Base-by-base conservation (phyloP, 2,797 vertebrate species). In the Hipposideros larvatus region DNA sequence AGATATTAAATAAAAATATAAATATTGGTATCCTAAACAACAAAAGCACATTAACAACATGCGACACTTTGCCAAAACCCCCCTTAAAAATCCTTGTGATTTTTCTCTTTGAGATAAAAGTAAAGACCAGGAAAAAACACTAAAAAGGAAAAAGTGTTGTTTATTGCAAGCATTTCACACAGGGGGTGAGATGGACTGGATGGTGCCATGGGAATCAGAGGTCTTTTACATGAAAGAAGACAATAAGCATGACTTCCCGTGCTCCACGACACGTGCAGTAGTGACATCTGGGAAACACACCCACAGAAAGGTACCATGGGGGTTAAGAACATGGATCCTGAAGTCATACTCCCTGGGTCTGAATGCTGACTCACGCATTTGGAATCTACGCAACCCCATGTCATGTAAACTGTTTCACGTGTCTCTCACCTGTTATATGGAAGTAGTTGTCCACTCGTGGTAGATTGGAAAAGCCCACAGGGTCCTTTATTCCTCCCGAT, bases 91-190 rank as follows among this genome's bases (percentile, higher is more conserved):
- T 61, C 2, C 0, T 87, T 0, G 11, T 61, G 51, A 57, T 26
- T 73, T 90, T 96, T 71, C 48, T 84, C 11, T 71, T 71, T 96
- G 73, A 94, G 10, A 37, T 31, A 91, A 89, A 15, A 85, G 26
- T 70, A 74, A 94, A 92, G 68, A 63, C 28, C 59, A 65, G 9
- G 7, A 91, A 34, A 46, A 91, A 91, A 89, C 34, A 19, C 11
- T 43, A 26, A 77, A 77, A 26, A 19, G 21, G 5, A 91, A 94
- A 74, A 92, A 61, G 18, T 10, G 13, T 26, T 65, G 53, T 37
- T 37, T 75, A 21, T 41, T 75, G 4, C 15, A 61, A 92, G 21
- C 18, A 53, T 34, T 87, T 90, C 31, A 7, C 46, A 5, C 34
- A 46, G 43, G 48, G 48, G 1, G 24, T 86, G 21, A n/a, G 24